These are phyloP conservation scores for Sinocyclocheilus anshuiensis DNA, from an alignment of 2,113 vertebrate species.

Conservation along the genomic window DNA sequence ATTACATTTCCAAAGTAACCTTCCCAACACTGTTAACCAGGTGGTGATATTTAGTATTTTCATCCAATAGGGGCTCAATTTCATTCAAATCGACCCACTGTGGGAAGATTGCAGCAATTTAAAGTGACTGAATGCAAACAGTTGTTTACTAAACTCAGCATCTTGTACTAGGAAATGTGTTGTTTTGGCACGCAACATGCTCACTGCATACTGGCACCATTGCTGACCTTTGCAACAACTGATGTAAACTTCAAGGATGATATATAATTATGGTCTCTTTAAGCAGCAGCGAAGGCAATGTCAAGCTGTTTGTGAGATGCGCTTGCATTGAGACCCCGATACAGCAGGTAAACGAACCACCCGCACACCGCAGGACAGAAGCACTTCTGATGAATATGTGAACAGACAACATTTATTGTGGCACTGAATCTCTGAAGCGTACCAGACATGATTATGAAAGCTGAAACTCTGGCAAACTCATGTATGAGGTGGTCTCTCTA, in stretches of 20 bases:
- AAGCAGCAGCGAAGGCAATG: neutral
- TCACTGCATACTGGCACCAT: neutral
- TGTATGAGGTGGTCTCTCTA: neutral
- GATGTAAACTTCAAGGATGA: neutral
- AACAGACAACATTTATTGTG: neutral
- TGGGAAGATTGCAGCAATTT: neutral
- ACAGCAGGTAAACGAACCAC: neutral
- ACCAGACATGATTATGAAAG: neutral
- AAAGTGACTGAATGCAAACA: neutral
- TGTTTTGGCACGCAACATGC: neutral
- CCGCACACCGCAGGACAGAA: neutral
- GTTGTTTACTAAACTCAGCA: neutral
- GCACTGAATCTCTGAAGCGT: neutral
- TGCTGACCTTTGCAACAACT: neutral
- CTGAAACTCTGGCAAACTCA: neutral
- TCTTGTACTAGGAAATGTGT: neutral
- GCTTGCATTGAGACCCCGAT: neutral
- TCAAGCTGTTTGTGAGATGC: neutral
- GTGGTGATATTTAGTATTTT: neutral
- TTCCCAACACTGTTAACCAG: too few relatives aligned
- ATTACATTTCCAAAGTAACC: too few relatives aligned
- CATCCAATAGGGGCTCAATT: neutral
- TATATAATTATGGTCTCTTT: neutral
- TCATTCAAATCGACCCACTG: neutral
- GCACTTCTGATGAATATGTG: neutral